These are phyloP conservation scores for Prosapia bicincta DNA, from an alignment of 2,888 invertebrate genomes.

Conservation along the genomic window DNA sequence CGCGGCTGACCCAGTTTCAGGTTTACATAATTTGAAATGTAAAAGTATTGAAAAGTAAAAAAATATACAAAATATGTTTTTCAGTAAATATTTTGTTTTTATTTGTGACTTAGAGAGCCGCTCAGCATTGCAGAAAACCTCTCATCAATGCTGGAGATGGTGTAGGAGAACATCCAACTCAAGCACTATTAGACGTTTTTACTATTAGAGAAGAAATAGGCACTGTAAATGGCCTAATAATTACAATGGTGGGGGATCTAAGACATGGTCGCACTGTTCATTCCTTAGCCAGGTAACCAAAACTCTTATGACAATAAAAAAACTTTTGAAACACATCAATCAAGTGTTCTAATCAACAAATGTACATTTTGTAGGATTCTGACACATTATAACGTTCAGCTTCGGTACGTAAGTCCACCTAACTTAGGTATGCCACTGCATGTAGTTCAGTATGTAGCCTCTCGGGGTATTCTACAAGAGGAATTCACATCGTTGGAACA, in stretches of 20 bases:
- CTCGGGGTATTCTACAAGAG: conserved; percentile 76
- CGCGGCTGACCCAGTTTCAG: neutral
- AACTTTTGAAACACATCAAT: too few species aligned
- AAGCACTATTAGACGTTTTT: conserved; percentile 95
- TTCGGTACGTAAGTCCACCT: conserved; percentile 87
- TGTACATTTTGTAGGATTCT: conserved; percentile 56
- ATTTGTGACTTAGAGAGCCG: conserved; percentile 79
- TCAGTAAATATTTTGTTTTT: too few species aligned
- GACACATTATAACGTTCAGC: conserved; percentile 88
- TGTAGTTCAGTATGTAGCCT: conserved; percentile 72
- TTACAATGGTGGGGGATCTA: conserved; percentile 97
- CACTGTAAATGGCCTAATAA: conserved; percentile 94
- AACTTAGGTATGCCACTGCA: conserved; percentile 89
- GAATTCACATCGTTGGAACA: conserved; percentile 72
- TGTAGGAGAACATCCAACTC: conserved; percentile 95
- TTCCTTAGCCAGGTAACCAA: conserved; percentile 77
- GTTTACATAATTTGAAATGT: too few species aligned
- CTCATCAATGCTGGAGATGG: conserved; percentile 99
- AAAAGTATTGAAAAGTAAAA: too few species aligned
- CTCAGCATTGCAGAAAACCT: conserved; percentile 79
- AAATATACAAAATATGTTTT: too few species aligned
- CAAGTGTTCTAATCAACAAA: neutral
- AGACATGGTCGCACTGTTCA: conserved; percentile 98
- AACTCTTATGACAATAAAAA: too few species aligned
- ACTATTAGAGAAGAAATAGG: conserved; percentile 99